These are phyloP conservation scores for Temnothorax curvispinosus DNA, from an alignment of 1,140 invertebrate genomes.

Conservation along the genomic window DNA sequence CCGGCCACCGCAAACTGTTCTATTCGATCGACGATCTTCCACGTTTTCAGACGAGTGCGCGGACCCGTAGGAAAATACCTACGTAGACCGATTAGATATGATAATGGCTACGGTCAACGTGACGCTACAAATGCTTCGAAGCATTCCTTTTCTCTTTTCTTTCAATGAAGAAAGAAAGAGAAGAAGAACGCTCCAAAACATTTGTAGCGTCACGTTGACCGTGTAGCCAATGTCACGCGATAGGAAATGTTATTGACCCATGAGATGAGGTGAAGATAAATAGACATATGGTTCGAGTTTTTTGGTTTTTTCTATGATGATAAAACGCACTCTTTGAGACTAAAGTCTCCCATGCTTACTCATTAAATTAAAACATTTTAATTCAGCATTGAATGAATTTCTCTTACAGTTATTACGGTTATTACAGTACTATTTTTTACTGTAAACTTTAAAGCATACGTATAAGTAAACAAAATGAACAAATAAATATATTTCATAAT, in stretches of 20 bases:
- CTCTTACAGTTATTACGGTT: background rate
- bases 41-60: background rate
- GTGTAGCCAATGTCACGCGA: background rate
- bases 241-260: constrained; percentile 8
- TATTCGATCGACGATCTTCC: background rate
- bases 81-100: background rate
- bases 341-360: background rate
- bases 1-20: no score
- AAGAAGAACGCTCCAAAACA: no score
- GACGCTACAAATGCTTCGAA: no score
- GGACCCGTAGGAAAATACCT: background rate
- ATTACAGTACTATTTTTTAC: background rate
- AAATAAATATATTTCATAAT: background rate
- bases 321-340: background rate
- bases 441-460: background rate
- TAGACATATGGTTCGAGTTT: background rate
- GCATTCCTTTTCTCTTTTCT: no score
- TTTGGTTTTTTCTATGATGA: background rate
- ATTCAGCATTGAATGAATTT: background rate
- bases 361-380: background rate
- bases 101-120: background rate
- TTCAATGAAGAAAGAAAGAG: no score
- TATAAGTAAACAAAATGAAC: background rate
- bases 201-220: no score
- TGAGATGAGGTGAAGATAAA: background rate